Base-by-base conservation (phyloP, 1,140 invertebrate genomes). In the Ostrea denselamellosa region DNA sequence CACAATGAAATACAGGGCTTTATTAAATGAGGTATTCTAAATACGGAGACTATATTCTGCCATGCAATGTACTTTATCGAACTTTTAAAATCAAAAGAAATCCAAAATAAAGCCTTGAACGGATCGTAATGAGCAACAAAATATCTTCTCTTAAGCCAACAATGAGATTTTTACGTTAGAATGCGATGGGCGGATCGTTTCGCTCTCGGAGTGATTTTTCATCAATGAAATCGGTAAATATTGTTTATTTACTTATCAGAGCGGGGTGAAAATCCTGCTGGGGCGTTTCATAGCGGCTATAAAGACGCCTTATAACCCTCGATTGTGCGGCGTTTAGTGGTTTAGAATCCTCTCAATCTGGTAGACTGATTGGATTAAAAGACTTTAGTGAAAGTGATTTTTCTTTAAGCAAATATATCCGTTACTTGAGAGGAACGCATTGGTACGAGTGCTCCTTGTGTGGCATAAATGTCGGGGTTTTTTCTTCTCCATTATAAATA, bases 221-320 rank as follows among this genome's bases (percentile, higher is more conserved):
- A 77, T 77, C 68, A 77, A 77, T 77, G 68, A 34, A 77, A 77
- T 77, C 28, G 68, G 68, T 77, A 77, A 77, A 77, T 77, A 77
- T 77, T 77, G 68, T 77, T 77, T 77, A 77, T 77, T 77, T 77
- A 77, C 68, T 77, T 77, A 77, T 14, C 14, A 14, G 25, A 25
- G 68, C 68, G 68, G 14, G 14, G 25, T 77, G 68, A 77, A 12
- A 8, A 10, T 25, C 68, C 68, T 5, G 12, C 10, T 22, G 10
- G 68, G 25, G 8, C 12, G 65, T 25, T 77, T 77, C 28, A 25
- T 77, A 34, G 25, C 25, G 9, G 68, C 17, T 25, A 77, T 77
- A 77, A 77, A 77, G 68, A 25, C 25, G 22, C 25, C 28, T n/a
- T 77, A 10, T 34, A 14, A 22, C 25, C 22, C 68, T 34, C 22